A percentile compares a stretch with the other conserved stretches of the same genome.
Conservation (phyloP, 2,888 invertebrate genomes). For the Drosophila atripex region DNA sequence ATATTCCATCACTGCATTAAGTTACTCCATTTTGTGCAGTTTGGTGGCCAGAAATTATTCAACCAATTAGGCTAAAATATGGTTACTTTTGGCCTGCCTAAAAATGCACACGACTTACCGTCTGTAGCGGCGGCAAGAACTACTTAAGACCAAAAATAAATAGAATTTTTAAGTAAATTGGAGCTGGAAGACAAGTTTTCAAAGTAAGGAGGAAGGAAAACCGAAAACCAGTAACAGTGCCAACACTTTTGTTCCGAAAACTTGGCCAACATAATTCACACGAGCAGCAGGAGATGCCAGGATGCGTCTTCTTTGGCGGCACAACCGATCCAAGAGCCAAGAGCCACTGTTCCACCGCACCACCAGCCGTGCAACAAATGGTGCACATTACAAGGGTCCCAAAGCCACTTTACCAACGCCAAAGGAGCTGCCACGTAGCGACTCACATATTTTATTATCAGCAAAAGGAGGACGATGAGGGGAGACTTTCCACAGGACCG, state of each 20-base stretch:
- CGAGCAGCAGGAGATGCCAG: slow-evolving; percentile 13
- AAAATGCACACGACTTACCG: slow-evolving; percentile 39
- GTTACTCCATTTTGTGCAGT: slow-evolving; percentile 2
- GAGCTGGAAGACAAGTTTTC: slow-evolving; percentile 63
- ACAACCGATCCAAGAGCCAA: not conserved
- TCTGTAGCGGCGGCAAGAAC: not conserved
- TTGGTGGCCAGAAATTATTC: slow-evolving; percentile 16
- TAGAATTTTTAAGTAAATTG: slow-evolving; percentile 77
- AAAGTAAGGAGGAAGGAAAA: not conserved
- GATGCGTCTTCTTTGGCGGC: slow-evolving; percentile 18
- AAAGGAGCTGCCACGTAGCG: slow-evolving; percentile 42
- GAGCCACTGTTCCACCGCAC: slow-evolving; percentile 24
- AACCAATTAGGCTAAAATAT: slow-evolving; percentile 55
- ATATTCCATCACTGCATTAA: slow-evolving; percentile 2
- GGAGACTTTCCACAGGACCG: slow-evolving; percentile 19
- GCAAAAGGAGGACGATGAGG: slow-evolving; percentile 4
- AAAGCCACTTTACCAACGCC: slow-evolving; percentile 47
- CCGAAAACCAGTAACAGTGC: slow-evolving; percentile 42
- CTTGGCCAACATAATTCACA: slow-evolving; percentile 73
- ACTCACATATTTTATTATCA: slow-evolving; percentile 52
- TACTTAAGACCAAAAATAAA: slow-evolving; percentile 69
- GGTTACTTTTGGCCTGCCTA: slow-evolving; percentile 23
- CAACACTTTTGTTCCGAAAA: slow-evolving; percentile 66
- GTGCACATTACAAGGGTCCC: slow-evolving; percentile 51
- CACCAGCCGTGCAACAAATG: slow-evolving; percentile 43